Percentiles rank a stretch among this genome's conserved stretches.
These are phyloP conservation scores for Phrynosoma blainvillii DNA, from an alignment of 2,113 vertebrate species.

Conservation along the genomic window DNA sequence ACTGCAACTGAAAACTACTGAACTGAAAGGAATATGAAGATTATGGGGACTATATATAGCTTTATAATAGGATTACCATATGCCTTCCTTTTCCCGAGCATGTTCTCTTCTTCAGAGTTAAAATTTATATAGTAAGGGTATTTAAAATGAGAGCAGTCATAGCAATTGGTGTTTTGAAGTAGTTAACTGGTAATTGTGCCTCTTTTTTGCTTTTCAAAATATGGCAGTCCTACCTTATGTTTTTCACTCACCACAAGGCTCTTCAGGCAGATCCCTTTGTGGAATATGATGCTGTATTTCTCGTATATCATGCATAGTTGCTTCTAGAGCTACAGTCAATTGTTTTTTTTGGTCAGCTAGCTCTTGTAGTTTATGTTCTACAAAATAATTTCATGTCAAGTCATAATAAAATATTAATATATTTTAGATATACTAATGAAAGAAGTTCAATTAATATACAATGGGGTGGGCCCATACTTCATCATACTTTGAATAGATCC, in stretches of 20 bases:
- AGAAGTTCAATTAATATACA: neutral
- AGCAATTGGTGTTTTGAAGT: too few species aligned
- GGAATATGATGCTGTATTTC: neutral
- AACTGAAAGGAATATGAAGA: too few species aligned
- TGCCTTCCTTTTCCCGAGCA: too few species aligned
- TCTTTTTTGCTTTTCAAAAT: too few species aligned
- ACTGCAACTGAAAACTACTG: too few species aligned
- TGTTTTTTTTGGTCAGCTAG: constrained; percentile 9
- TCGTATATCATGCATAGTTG: constrained; percentile 5
- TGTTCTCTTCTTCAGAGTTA: too few species aligned
- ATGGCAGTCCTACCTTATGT: neutral
- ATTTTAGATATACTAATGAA: neutral
- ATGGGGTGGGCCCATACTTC: neutral
- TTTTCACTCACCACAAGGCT: neutral
- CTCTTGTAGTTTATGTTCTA: constrained; percentile 4
- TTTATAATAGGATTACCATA: too few species aligned
- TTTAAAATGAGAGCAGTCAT: too few species aligned
- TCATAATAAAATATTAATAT: constrained; percentile 1
- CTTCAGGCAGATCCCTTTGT: neutral
- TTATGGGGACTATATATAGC: too few species aligned
- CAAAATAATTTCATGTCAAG: constrained; percentile 17
- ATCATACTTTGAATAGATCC: neutral
- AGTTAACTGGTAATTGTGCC: too few species aligned
- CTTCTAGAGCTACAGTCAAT: neutral
- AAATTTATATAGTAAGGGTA: too few species aligned